phyloP scores from a whole-genome alignment of 2,888 invertebrate species.

The Hyles lineata region DNA sequence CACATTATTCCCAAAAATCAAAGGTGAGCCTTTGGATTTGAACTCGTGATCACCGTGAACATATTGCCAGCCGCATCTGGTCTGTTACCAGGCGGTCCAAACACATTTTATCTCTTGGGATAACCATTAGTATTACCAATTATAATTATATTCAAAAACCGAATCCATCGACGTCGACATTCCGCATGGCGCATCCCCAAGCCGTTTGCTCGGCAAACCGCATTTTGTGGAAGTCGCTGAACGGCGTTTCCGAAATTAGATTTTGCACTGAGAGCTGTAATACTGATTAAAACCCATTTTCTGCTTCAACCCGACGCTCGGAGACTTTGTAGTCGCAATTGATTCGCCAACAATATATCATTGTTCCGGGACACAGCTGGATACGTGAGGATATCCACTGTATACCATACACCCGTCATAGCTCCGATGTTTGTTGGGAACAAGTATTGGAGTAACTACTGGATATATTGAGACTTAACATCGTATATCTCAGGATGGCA shows the following conservation, averaged over 20 bases:
- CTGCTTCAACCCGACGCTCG: constrained; percentile 10
- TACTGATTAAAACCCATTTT: constrained; percentile 62
- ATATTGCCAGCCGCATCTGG: too few species aligned
- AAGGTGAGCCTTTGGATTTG: too few species aligned
- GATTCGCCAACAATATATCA: constrained; percentile 9
- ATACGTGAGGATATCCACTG: too few species aligned
- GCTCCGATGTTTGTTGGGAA: too few species aligned
- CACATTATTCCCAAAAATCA: too few species aligned
- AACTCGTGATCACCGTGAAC: too few species aligned
- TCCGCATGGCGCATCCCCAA: constrained; percentile 40
- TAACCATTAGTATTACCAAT: background rate
- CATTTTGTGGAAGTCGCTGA: constrained; percentile 69
- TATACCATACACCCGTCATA: too few species aligned
- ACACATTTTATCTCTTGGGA: too few species aligned
- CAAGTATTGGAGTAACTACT: too few species aligned
- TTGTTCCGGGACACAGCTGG: background rate
- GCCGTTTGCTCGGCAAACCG: constrained; percentile 65
- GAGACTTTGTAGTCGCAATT: constrained; percentile 18
- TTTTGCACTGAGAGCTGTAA: constrained; percentile 70
- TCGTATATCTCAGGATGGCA: too few species aligned
- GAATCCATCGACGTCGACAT: constrained; percentile 22
- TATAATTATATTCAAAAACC: background rate
- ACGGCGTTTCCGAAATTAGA: constrained; percentile 70
- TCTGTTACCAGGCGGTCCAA: too few species aligned
- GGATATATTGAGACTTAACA: too few species aligned